phyloP scores from a whole-genome alignment of 2,797 vertebrate genomes.

The Xyrichtys novacula region DNA sequence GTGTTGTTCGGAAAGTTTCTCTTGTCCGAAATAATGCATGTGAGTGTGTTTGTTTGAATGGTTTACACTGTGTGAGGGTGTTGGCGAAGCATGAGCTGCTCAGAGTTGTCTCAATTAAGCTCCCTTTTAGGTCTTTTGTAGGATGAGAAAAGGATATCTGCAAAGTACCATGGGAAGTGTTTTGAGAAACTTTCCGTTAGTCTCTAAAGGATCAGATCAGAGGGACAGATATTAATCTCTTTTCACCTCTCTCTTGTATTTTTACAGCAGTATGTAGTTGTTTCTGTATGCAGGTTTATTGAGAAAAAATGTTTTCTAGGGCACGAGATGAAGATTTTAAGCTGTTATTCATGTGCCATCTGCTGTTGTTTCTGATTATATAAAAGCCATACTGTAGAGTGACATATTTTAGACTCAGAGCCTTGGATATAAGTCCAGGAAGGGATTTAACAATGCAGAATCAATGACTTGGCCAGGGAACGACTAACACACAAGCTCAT shows the following conservation, averaged over 20 bases:
- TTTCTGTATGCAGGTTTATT: constrained; percentile 33
- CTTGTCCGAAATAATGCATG: constrained; percentile 55
- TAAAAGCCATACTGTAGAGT: constrained; percentile 78
- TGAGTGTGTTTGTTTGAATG: constrained; percentile 46
- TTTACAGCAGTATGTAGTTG: constrained; percentile 65
- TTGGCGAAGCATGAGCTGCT: constrained; percentile 61
- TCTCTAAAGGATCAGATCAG: constrained; percentile 41
- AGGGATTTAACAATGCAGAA: constrained; percentile 65
- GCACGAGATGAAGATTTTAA: constrained; percentile 31
- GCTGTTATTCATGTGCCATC: constrained; percentile 72
- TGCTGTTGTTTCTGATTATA: constrained; percentile 67
- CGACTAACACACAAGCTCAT: constrained; percentile 22
- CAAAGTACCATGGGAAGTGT: constrained; percentile 15
- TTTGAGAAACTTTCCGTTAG: constrained; percentile 25
- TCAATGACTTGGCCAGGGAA: constrained; percentile 49
- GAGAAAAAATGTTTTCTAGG: constrained; percentile 7
- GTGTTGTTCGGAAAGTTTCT: constrained; percentile 30
- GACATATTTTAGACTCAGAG: constrained; percentile 56
- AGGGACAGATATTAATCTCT: constrained; percentile 40
- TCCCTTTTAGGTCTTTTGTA: constrained; percentile 41
- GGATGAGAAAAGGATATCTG: constrained; percentile 30
- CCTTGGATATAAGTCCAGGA: constrained; percentile 56
- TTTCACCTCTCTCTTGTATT: constrained; percentile 30
- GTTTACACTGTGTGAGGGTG: constrained; percentile 33
- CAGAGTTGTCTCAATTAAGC: constrained; percentile 38